Conservation (phyloP, 1,140 invertebrate species). For the Penaeus chinensis region DNA sequence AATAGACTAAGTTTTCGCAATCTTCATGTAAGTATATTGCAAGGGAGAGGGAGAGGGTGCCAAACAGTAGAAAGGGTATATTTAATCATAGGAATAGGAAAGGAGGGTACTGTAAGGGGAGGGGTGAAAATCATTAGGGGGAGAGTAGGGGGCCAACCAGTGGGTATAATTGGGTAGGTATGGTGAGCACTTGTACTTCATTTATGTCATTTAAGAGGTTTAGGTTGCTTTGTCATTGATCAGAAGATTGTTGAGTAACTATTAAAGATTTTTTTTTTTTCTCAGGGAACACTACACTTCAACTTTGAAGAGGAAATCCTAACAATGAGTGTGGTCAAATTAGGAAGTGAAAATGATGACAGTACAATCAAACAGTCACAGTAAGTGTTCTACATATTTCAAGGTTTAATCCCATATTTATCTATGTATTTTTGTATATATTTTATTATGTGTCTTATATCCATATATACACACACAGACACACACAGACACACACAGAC, state of each 20-base stretch:
- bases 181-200: neutral
- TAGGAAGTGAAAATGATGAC: no score
- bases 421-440: no score
- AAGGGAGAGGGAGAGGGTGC: neutral
- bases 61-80: no score
- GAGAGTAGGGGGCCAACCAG: neutral
- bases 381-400: slow-evolving; percentile 1
- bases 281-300: slow-evolving; percentile 9
- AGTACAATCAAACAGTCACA: neutral
- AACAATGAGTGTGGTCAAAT: neutral
- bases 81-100: neutral
- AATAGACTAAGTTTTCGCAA: no score
- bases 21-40: no score
- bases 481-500: no score
- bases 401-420: no score
- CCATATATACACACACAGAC: no score
- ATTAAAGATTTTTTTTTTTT: neutral
- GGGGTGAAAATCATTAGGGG: neutral
- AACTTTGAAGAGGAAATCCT: slow-evolving; percentile 23
- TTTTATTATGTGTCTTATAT: no score
- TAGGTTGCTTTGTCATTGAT: neutral
- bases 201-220: neutral
- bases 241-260: neutral
- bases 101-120: slow-evolving; percentile 4
- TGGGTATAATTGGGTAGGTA: neutral